phyloP scores from a whole-genome alignment of 2,797 vertebrate species.

The Hippopotamyrus pictus region DNA sequence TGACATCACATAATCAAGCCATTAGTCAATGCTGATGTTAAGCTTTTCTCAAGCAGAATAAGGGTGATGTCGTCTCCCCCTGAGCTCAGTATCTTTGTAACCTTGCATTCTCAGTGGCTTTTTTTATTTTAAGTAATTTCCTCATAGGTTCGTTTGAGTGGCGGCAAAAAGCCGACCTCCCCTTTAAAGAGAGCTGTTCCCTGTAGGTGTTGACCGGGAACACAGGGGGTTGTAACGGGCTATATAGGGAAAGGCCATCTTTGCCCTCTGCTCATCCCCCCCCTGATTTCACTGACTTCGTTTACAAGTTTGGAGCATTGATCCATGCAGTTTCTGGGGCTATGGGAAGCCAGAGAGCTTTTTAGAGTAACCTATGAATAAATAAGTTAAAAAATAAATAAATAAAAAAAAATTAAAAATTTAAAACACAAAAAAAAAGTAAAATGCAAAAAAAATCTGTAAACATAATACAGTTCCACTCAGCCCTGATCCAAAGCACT shows the following conservation, averaged over 20 bases:
- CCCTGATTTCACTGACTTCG: background rate
- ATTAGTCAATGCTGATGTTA: constrained; percentile 29
- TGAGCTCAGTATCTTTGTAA: background rate
- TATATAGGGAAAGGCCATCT: background rate
- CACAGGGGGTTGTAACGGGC: background rate
- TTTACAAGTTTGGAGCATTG: constrained; percentile 25
- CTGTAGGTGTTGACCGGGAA: background rate
- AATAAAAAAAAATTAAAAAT: background rate
- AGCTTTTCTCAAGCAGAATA: constrained; percentile 14
- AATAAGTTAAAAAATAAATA: constrained; percentile 11
- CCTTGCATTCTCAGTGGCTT: constrained; percentile 13
- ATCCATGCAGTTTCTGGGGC: constrained; percentile 9
- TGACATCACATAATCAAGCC: constrained; percentile 35
- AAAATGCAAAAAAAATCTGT: constrained; percentile 14
- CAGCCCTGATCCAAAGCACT: constrained; percentile 68
- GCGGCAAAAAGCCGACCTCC: background rate
- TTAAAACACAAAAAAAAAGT: constrained; percentile 10
- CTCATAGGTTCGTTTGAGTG: background rate
- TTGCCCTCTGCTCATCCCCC: background rate
- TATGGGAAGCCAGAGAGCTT: constrained; percentile 21
- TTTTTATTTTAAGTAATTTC: background rate
- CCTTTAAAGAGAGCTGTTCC: background rate
- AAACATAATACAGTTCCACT: constrained; percentile 49
- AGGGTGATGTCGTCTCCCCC: background rate
- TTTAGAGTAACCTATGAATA: constrained; percentile 17